Base-by-base conservation (phyloP, 2,797 vertebrate genomes). In the Alauda arvensis region DNA sequence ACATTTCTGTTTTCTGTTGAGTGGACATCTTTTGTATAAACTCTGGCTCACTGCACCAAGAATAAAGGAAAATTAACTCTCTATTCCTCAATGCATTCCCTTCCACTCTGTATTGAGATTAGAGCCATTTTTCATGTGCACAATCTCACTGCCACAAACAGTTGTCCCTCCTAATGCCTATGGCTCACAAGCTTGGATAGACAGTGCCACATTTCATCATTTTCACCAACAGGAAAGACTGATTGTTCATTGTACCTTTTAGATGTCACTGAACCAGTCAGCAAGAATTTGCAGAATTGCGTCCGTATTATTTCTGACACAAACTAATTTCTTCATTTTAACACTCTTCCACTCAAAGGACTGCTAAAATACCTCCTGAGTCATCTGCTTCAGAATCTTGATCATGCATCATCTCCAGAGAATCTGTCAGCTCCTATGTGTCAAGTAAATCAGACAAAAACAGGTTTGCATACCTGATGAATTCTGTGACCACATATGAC, bases 341-440 rank as follows among this genome's bases (percentile, higher is more conserved):
- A 59, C 43, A 76, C 62, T 90, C 72, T 96, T 97, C 97, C 97
- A 97, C 24, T 95, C 93, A 88, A 94, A 95, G 89, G 98, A 97
- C 18, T 94, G 80, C 26, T 96, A 89, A 95, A 97, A 96, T 77
- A 85, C 90, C 43, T 94, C 91, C 49, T 97, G 88, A 94, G 46
- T 88, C 78, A 68, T 79, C 84, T 72, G 71, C 90, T 68, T 95
- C 94, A 83, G 66, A 88, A 79, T 89, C 55, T 39, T 93, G 89
- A 72, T 94, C 95, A 81, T 96, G 95, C 7, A 89, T 74, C 67
- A 78, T 67, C 63, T 95, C 61, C 89, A 97, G 89, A 67, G 96
- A 96, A 62, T 56, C 1, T 78, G 94, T 89, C 76, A 97, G 83
- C 34, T 92, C 83, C 96, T 97, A 62, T 24, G 53, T 29, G 84